Evolutionary conservation across 1,140 invertebrate species (phyloP).

Genomic region (Magallana angulata): DNA sequence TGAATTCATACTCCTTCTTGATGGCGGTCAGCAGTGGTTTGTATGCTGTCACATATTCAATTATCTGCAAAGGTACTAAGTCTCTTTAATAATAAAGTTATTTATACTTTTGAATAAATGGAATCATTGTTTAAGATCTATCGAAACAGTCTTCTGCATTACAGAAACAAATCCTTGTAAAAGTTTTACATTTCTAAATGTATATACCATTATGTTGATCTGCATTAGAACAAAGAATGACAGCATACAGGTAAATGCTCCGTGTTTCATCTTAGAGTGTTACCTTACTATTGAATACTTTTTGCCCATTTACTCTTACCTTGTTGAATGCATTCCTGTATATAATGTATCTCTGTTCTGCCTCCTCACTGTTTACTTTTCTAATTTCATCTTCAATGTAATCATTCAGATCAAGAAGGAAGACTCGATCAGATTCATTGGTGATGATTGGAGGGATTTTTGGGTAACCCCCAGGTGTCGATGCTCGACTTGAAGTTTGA

Average conservation of each 20-base stretch:
- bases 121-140: no score
- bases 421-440: slow-evolving; percentile 72
- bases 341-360: slow-evolving; percentile 76
- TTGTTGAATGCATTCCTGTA: slow-evolving; percentile 77
- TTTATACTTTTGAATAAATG: no score
- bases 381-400: slow-evolving; percentile 74
- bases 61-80: slow-evolving; percentile 65
- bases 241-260: no score
- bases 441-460: slow-evolving; percentile 76
- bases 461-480: slow-evolving; percentile 64
- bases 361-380: slow-evolving; percentile 69
- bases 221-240: neutral
- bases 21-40: slow-evolving; percentile 75
- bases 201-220: neutral
- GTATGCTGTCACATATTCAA: slow-evolving; percentile 77
- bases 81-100: no score
- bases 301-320: slow-evolving; percentile 59
- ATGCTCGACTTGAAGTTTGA: slow-evolving; percentile 52
- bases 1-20: slow-evolving; percentile 79
- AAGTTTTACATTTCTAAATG: no score
- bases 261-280: neutral
- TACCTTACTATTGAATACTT: neutral
- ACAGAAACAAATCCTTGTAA: no score
- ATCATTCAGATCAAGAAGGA: slow-evolving; percentile 70
- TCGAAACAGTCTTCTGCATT: no score